Evolutionary conservation across 2,888 invertebrate species (phyloP).

Genomic region (Sialis lutaria): DNA sequence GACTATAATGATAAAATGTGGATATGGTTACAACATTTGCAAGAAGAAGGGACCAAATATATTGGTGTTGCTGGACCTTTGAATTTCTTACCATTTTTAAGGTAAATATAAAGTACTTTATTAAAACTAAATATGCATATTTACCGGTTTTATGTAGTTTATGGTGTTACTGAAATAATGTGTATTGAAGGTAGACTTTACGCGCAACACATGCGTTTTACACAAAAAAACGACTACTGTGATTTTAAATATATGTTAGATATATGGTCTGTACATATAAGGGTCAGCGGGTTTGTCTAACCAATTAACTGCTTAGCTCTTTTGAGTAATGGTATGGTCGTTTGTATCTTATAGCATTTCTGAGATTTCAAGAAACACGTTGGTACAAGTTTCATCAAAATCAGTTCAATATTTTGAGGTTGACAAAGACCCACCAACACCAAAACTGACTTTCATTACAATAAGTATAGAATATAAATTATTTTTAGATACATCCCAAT

Average conservation of each 20-base stretch:
- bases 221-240: too few relatives aligned
- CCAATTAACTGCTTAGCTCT: not conserved
- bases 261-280: too few relatives aligned
- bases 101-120: slow-evolving; percentile 26
- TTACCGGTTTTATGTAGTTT: not conserved
- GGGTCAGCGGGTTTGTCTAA: not conserved
- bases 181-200: too few relatives aligned
- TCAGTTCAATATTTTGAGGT: too few relatives aligned
- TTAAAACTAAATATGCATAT: too few relatives aligned
- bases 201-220: too few relatives aligned
- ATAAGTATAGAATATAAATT: too few relatives aligned
- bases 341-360: slow-evolving; percentile 11
- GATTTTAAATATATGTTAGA: too few relatives aligned
- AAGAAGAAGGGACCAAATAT: slow-evolving; percentile 68
- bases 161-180: not conserved
- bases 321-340: slow-evolving; percentile 5
- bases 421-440: too few relatives aligned
- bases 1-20: slow-evolving; percentile 52
- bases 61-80: slow-evolving; percentile 69
- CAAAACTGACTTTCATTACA: too few relatives aligned
- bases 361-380: too few relatives aligned
- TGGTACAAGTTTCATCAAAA: too few relatives aligned
- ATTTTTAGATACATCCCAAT: slow-evolving; percentile 40
- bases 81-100: slow-evolving; percentile 69
- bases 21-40: slow-evolving; percentile 56